Evolutionary conservation across 2,113 vertebrate species (phyloP), one percentile per base, ranked within the genome.

Genomic region (Haemorhous mexicanus): DNA sequence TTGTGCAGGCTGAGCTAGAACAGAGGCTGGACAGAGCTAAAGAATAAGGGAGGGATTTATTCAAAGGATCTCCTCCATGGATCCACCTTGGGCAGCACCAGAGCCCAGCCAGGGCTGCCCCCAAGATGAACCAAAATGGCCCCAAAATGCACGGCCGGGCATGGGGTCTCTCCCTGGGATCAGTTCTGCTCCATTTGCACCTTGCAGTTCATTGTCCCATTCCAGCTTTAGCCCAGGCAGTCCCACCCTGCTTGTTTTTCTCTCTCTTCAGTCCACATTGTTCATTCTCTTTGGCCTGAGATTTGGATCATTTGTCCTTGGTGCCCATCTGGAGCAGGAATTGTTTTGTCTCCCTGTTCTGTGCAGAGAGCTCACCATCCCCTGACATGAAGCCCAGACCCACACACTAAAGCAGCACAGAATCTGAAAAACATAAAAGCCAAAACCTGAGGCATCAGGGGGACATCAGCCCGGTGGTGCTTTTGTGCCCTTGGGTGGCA

Each of bases 301-400:
- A 33, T 56, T 33, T 56, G 32, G 55, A 33, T 56, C 55, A 56
- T 33, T 56, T 56, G 32, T 56, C 55, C 55, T 56, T 56, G 53
- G 53, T 56, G 1, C 53, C 55, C 32, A 56, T 32, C 19, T 33
- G 3, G 55, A 56, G 55, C 1, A 56, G 55, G 32, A 56, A 33
- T 33, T 56, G 32, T 56, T 56, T 56, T 56, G 55, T 56, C 55
- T 56, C 55, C 55, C 55, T 33, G 55, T 32, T 56, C 55, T 56
- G 55, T 56, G 32, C 32, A 33, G 3, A 13, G 55, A 35, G 33
- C 56, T 58, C 56, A 58, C 6, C 56, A 58, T 35, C 9, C 56
- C 33, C 9, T 58, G 0, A 35, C 16, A 0, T 35, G 33, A 35
- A 58, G 32, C 22, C 0, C 22, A 58, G 13, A 35, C 13, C 9